Base-by-base conservation (phyloP, 2,797 vertebrate species). In the Bufotes viridis region DNA sequence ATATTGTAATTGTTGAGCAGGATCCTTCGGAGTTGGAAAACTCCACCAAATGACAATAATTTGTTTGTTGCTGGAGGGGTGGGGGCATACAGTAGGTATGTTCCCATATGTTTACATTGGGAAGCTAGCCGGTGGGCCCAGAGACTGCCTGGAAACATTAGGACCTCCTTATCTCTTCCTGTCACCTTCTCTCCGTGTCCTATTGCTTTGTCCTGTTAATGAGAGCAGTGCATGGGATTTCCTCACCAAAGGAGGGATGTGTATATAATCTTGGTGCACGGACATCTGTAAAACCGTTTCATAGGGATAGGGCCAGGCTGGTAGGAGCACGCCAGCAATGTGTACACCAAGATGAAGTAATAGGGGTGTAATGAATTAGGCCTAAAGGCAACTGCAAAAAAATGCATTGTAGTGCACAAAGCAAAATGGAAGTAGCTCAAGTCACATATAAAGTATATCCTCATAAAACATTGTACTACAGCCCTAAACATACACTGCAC, bases 131-230 rank as follows among this genome's bases (percentile, higher is more conserved):
- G 51, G 20, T 81, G 74, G 60, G 74, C 78, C 84, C 17, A 85
- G 85, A 87, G 78, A 81, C 78, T 72, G 65, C 26, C 29, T 80
- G 78, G 78, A 81, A 87, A 81, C 85, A 87, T 87, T 81, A 82
- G 63, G 34, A 82, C 78, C 79, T 75, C 67, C 87, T 91, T 91
- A 90, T 89, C 91, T 91, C 82, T 90, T 91, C 91, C 91, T 86
- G 90, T 85, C 90, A 90, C 91, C 87, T 91, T 90, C 55, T 63
- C 74, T 29, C 57, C 17, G 57, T 70, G 82, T 75, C 76, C 67
- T 65, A 26, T 57, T 63, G 78, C 61, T 90, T 82, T 84, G 89
- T 82, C 55, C 84, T 22, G 42, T 29, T 60, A 78, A 85, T 82
- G 69, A 78, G 84, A 34, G 24, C n/a, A 9, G 70, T 51, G 34